phyloP scores from a whole-genome alignment of 2,888 invertebrate genomes.

The Melinopterus prodromus region DNA sequence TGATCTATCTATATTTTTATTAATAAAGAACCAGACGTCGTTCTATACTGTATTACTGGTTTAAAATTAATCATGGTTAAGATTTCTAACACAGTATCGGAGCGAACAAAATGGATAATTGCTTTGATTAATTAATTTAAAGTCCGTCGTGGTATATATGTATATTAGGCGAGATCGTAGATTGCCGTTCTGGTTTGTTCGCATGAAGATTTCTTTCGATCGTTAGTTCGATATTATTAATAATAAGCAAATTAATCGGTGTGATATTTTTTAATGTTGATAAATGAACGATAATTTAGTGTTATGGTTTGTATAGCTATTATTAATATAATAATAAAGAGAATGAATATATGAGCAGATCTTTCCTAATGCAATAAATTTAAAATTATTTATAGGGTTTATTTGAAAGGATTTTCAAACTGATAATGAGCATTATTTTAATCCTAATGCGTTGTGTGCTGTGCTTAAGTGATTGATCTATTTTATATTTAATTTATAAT shows the following conservation, averaged over 20 bases:
- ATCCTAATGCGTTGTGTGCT: no score
- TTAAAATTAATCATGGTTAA: neutral
- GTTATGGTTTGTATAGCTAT: no score
- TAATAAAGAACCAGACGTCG: neutral
- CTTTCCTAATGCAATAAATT: no score
- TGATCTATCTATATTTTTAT: neutral
- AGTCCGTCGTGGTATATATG: neutral
- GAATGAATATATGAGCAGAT: no score
- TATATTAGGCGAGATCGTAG: neutral
- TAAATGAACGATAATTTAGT: no score
- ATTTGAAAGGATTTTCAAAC: no score
- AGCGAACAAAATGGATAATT: neutral
- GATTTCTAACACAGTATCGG: neutral
- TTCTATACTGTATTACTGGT: neutral
- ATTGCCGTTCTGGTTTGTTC: neutral
- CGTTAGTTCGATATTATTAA: neutral
- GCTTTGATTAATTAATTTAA: neutral
- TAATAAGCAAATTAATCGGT: neutral
- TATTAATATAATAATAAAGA: no score
- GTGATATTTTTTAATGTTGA: neutral
- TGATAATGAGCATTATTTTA: no score
- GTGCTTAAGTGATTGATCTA: no score
- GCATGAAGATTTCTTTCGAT: neutral
- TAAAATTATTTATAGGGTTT: no score
- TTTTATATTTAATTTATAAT: no score